Evolutionary conservation across 2,113 vertebrate species (phyloP), one percentile per base, ranked within the genome.

Genomic region (Nothocercus nigrocapillus): DNA sequence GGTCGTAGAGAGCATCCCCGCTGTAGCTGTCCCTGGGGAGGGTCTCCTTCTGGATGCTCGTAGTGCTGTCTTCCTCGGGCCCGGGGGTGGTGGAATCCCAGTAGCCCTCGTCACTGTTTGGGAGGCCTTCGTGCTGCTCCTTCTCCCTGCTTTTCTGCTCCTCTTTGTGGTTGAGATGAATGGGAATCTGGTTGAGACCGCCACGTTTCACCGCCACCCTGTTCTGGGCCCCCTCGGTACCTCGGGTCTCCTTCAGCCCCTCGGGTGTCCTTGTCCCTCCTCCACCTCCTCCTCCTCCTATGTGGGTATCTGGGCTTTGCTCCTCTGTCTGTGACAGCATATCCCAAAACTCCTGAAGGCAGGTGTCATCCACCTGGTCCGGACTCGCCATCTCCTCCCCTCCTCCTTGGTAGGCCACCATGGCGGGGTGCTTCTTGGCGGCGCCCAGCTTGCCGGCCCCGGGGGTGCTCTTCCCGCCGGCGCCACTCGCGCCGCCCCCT

Each of bases 301-400:
- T 42, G 7, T 47, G 89, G 49, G 92, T 75, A 28, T 82, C 95
- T 47, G 24, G 90, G 1, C 54, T 97, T 19, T 97, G 90, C 28
- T 97, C 98, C 22, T 98, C 98, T 3, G 98, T 97, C 58, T 98
- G 98, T 2, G 99, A 99, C 40, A 99, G 97, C 98, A 99, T 99
- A 96, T 99, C 99, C 99, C 99, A 99, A 92, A 99, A 99, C 36
- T 99, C 99, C 94, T 99, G 99, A 95, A 99, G 98, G 85, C 97
- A 99, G 20, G 99, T 99, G 91, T 99, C 99, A 19, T 99, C 99
- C 86, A 99, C 98, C 93, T 98, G 98, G 18, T 99, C 99, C 1
- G 99, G 99, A 96, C 99, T 99, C 64, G 99, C 99, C 99, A 99
- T 99, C 98, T 99, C 99, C 95, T 99, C 99, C 62, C 99, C 99